Evolutionary conservation across 2,888 invertebrate species (phyloP).

Genomic region (Hipparchia semele): DNA sequence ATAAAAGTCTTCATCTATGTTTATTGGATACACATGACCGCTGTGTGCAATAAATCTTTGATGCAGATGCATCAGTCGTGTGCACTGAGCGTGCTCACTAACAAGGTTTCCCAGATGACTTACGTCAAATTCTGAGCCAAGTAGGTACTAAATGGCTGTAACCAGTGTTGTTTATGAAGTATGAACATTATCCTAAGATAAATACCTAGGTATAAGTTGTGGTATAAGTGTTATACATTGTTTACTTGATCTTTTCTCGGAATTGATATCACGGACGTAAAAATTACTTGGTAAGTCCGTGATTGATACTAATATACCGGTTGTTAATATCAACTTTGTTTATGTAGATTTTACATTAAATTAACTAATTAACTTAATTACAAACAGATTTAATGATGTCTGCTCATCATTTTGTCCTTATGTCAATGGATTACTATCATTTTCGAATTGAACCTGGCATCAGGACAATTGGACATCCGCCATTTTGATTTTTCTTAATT

Average conservation of each 20-base stretch:
- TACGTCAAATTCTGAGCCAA: constrained; percentile 16
- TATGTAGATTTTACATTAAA: too few relatives aligned
- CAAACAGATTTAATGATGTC: too few relatives aligned
- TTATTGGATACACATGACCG: constrained; percentile 3
- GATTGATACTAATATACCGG: too few relatives aligned
- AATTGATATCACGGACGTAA: not conserved
- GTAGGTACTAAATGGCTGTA: constrained; percentile 3
- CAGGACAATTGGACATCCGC: too few relatives aligned
- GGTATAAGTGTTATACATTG: not conserved
- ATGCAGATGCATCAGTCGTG: constrained; percentile 18
- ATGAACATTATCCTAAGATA: not conserved
- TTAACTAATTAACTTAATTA: too few relatives aligned
- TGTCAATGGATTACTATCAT: too few relatives aligned
- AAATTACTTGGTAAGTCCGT: too few relatives aligned
- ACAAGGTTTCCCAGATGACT: constrained; percentile 19
- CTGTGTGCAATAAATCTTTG: constrained; percentile 20
- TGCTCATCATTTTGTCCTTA: too few relatives aligned
- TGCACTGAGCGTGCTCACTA: constrained; percentile 13
- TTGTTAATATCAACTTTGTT: too few relatives aligned
- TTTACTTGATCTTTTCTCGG: constrained; percentile 4
- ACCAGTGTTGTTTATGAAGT: constrained; percentile 1
- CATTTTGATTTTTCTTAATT: too few relatives aligned
- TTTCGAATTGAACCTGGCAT: too few relatives aligned
- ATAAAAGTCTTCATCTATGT: constrained; percentile 12
- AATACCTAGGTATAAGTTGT: not conserved